phyloP scores from a whole-genome alignment of 2,888 invertebrate species.

The Thera britannica region DNA sequence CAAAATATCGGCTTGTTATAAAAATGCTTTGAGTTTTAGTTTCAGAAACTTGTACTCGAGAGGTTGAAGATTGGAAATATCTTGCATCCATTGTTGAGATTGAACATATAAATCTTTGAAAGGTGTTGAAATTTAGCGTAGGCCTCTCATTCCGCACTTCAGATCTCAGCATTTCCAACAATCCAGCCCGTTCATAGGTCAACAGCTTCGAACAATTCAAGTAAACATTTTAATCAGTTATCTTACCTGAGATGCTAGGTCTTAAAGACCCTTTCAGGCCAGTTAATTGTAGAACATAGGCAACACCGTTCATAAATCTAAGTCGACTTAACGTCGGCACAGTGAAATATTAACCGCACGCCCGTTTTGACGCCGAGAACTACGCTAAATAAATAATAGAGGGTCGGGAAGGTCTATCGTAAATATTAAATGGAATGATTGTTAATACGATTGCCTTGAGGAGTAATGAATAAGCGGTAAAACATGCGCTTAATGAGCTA shows the following conservation, averaged over 20 bases:
- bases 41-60: neutral
- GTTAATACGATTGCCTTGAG: slow-evolving; percentile 36
- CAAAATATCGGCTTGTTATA: slow-evolving; percentile 23
- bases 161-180: slow-evolving; percentile 2
- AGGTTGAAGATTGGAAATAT: neutral
- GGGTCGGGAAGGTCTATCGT: slow-evolving; percentile 57
- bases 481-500: slow-evolving; percentile 21
- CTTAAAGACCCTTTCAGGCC: slow-evolving; percentile 47
- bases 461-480: slow-evolving; percentile 30
- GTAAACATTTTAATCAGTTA: slow-evolving; percentile 32
- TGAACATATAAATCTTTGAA: neutral
- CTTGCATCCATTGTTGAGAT: slow-evolving; percentile 3
- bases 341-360: slow-evolving; percentile 81
- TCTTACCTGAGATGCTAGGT: slow-evolving; percentile 34
- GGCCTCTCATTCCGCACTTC: neutral
- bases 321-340: slow-evolving; percentile 78
- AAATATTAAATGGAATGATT: slow-evolving; percentile 39
- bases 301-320: slow-evolving; percentile 75
- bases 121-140: neutral
- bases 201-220: slow-evolving; percentile 27
- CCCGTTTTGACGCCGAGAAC: slow-evolving; percentile 74
- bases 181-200: slow-evolving; percentile 10
- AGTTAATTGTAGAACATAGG: slow-evolving; percentile 80
- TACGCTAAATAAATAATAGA: slow-evolving; percentile 72
- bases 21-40: neutral